These are phyloP conservation scores for Neoseiulus cucumeris DNA, from an alignment of 1,140 invertebrate species.

Conservation along the genomic window DNA sequence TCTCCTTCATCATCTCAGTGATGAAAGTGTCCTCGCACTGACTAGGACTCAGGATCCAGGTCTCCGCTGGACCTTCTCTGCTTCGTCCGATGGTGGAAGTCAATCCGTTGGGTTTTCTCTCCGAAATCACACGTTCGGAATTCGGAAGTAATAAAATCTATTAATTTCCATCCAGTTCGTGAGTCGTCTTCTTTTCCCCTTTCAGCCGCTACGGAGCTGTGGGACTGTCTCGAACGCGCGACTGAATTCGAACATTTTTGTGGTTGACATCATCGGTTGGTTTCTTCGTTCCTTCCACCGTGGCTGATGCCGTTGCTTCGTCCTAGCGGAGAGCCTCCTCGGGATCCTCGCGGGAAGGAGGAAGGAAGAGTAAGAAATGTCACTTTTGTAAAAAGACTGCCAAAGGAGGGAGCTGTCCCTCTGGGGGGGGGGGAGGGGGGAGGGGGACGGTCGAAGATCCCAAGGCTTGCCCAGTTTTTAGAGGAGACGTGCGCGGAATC, in stretches of 20 bases:
- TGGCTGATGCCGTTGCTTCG: neutral
- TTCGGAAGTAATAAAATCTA: no score
- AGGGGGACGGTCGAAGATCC: neutral
- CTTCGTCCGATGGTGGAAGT: no score
- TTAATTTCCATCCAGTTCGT: no score
- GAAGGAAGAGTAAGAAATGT: neutral
- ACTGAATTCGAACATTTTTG: slow-evolving; percentile 8
- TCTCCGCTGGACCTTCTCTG: no score
- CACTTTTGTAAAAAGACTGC: slow-evolving; percentile 1
- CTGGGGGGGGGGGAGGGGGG: neutral
- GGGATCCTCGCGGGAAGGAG: neutral
- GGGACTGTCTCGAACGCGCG: neutral
- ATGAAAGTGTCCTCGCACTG: no score
- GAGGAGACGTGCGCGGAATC: slow-evolving; percentile 6
- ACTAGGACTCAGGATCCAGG: no score
- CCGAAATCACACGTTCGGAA: no score
- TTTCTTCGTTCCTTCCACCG: neutral
- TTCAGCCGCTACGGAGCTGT: no score
- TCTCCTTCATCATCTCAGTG: no score
- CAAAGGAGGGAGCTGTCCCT: neutral
- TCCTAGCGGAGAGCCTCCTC: neutral
- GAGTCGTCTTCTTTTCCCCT: no score
- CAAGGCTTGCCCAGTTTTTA: neutral
- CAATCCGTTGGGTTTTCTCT: no score
- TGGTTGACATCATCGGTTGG: slow-evolving; percentile 8